Percentiles rank a stretch among this genome's conserved stretches.
Evolutionary conservation across 2,888 invertebrate genomes (phyloP).

Genomic region (Dasysyrphus tricinctus): DNA sequence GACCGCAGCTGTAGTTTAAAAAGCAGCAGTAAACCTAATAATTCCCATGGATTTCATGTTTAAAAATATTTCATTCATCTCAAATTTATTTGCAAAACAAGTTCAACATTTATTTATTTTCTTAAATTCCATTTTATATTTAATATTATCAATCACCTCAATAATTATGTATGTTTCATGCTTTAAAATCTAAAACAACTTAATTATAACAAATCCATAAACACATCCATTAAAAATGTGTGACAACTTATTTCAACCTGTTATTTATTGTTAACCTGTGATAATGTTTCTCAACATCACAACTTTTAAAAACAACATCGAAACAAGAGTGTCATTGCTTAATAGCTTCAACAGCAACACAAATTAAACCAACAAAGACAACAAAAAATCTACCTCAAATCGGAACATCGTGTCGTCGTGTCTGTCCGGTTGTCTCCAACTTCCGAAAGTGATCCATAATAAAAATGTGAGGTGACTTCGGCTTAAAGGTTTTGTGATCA

Average conservation of each 20-base stretch:
- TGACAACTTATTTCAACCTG: constrained; percentile 12
- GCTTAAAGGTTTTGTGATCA: neutral
- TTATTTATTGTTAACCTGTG: neutral
- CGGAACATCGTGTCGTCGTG: neutral
- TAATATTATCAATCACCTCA: neutral
- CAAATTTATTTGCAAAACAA: too few relatives aligned
- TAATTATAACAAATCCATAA: neutral
- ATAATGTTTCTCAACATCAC: neutral
- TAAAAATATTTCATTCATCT: too few relatives aligned
- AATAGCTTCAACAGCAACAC: constrained; percentile 12
- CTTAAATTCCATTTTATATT: too few relatives aligned
- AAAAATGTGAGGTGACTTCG: neutral
- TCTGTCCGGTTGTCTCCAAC: neutral
- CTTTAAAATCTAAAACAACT: neutral
- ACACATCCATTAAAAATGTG: neutral
- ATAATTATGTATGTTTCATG: neutral
- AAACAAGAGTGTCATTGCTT: constrained; percentile 5
- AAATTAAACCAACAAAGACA: neutral
- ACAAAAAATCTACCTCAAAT: neutral
- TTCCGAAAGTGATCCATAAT: constrained; percentile 7
- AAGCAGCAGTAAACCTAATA: too few relatives aligned
- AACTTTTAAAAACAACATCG: neutral
- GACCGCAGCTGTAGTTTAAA: too few relatives aligned
- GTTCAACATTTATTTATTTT: too few relatives aligned
- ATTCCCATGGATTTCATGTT: too few relatives aligned